Conservation (phyloP, 2,113 vertebrate genomes). For the Montifringilla adamsi region DNA sequence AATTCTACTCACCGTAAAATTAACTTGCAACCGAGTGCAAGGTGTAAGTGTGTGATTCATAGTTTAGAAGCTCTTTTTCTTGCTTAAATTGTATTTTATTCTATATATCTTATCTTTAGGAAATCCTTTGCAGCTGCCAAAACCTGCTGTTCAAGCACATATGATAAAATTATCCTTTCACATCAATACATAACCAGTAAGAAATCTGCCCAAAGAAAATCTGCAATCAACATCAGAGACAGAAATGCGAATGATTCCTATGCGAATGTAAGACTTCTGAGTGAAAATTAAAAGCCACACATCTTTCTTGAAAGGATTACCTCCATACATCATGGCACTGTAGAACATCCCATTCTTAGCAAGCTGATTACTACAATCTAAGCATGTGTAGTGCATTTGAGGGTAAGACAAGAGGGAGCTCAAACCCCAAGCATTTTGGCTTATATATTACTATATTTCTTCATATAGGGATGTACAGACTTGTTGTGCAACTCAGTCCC, state of each 20-base stretch:
- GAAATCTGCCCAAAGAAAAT: constrained; percentile 31
- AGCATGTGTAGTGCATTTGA: background rate
- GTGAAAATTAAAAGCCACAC: background rate
- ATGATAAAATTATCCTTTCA: background rate
- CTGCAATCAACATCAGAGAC: background rate
- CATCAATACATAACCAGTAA: background rate
- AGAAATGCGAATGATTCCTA: background rate
- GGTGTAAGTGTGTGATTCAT: background rate
- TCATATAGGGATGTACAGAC: background rate
- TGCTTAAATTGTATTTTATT: background rate
- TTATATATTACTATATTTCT: background rate
- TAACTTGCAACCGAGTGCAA: background rate
- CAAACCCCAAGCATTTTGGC: background rate
- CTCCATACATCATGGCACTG: background rate
- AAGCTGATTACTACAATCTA: background rate
- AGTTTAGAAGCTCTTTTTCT: background rate
- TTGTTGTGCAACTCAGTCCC: background rate
- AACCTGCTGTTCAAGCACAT: background rate
- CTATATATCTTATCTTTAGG: background rate
- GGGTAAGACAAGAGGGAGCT: background rate
- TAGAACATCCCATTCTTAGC: background rate
- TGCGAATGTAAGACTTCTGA: constrained; percentile 50
- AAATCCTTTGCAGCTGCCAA: background rate
- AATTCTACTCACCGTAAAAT: background rate
- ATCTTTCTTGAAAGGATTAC: background rate